A percentile compares a stretch with the other conserved stretches of the same genome.
phyloP scores from a whole-genome alignment of 2,113 vertebrate genomes.

The Lonchura striata region DNA sequence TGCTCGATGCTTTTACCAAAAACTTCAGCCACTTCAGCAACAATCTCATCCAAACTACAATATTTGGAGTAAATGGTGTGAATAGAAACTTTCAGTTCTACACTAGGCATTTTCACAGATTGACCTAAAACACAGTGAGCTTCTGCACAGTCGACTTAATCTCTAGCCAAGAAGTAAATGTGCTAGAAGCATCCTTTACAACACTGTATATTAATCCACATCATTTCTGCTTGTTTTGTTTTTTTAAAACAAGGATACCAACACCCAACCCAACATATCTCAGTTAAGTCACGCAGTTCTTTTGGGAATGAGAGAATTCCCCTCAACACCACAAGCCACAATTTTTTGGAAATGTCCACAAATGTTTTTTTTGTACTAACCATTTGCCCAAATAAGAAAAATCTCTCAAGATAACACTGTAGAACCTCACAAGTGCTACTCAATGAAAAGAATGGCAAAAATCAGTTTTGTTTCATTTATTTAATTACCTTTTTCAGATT shows the following conservation, averaged over 20 bases:
- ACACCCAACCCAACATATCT: background rate
- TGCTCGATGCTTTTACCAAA: constrained; percentile 45
- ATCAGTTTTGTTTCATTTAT: background rate
- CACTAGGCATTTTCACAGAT: constrained; percentile 30
- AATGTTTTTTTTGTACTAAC: background rate
- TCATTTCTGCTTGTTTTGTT: background rate
- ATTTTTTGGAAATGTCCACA: background rate
- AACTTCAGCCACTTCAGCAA: constrained; percentile 53
- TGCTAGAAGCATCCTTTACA: background rate
- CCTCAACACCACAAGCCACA: background rate
- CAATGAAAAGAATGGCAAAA: background rate
- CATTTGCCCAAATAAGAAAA: background rate
- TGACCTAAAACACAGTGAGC: constrained; percentile 34
- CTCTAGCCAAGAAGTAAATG: background rate
- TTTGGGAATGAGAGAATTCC: background rate
- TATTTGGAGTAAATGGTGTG: constrained; percentile 61
- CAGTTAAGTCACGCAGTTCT: background rate
- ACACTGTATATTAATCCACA: background rate
- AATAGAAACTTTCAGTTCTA: constrained; percentile 51
- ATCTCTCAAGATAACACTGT: background rate
- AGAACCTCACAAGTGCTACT: background rate
- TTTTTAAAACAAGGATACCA: background rate
- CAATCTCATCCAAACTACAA: constrained; percentile 28
- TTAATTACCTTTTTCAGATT: background rate
- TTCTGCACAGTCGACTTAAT: background rate